Percentiles rank a stretch among this genome's conserved stretches.
Evolutionary conservation across 2,797 vertebrate species (phyloP).

Genomic region (Cetoscarus ocellatus): DNA sequence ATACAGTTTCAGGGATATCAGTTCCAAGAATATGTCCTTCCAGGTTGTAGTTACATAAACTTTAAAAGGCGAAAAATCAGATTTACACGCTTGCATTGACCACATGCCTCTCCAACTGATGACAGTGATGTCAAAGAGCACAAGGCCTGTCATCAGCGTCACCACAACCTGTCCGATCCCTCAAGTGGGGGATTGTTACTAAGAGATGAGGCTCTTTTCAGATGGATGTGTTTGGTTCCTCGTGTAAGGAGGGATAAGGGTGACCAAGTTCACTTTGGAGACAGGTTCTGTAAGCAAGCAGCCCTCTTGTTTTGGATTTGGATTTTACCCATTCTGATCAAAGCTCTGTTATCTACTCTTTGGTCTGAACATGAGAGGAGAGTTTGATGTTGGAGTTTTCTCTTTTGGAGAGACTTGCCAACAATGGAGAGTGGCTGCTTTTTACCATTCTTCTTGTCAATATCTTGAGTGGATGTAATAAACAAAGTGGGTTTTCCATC

Average conservation of each 20-base stretch:
- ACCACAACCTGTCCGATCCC: conserved; percentile 60
- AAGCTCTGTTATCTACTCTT: conserved; percentile 59
- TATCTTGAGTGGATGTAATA: background rate
- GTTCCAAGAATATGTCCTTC: background rate
- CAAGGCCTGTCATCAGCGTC: conserved; percentile 65
- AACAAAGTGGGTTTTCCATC: conserved; percentile 40
- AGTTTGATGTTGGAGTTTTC: background rate
- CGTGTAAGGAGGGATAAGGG: conserved; percentile 38
- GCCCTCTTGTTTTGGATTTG: conserved; percentile 61
- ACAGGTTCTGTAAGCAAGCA: conserved; percentile 55
- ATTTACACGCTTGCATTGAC: background rate
- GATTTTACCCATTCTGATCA: conserved; percentile 60
- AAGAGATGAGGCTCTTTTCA: conserved; percentile 58
- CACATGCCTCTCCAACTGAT: conserved; percentile 20
- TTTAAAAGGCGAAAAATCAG: background rate
- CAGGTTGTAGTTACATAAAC: background rate
- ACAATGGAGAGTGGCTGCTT: background rate
- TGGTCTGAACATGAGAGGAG: conserved; percentile 40
- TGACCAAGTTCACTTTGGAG: conserved; percentile 53
- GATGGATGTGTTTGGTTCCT: conserved; percentile 42
- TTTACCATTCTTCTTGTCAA: conserved; percentile 8
- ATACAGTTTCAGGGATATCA: background rate
- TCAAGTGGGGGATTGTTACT: conserved; percentile 46
- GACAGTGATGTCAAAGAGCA: conserved; percentile 60
- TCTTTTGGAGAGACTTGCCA: background rate